phyloP scores from a whole-genome alignment of 2,113 vertebrate genomes.

The Eolophus roseicapilla region DNA sequence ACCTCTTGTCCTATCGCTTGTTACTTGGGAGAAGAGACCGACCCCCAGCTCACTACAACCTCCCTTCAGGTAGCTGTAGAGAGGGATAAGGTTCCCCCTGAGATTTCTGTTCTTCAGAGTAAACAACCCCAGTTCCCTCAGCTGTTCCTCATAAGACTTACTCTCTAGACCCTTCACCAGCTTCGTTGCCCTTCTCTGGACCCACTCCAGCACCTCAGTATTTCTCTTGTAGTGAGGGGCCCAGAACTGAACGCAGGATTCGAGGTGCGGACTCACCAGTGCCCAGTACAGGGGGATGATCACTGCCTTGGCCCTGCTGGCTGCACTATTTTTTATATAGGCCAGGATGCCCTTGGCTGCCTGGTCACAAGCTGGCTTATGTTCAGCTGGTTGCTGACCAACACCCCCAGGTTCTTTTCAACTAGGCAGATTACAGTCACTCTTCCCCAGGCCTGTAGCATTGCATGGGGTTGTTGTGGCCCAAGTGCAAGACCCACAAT shows the following conservation, averaged over 20 bases:
- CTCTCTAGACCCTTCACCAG: not conserved
- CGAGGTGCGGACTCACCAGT: not conserved
- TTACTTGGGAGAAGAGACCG: not conserved
- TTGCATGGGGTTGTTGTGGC: not conserved
- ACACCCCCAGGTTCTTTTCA: not conserved
- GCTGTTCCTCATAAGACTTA: not conserved
- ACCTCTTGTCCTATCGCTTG: not conserved
- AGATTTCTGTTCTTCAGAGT: not conserved
- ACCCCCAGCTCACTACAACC: not conserved
- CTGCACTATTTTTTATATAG: not conserved
- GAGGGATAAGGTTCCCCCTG: not conserved
- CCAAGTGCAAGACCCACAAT: not conserved
- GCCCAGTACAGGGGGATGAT: not conserved
- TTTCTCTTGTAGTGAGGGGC: not conserved
- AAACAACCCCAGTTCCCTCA: not conserved
- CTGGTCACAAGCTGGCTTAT: not conserved
- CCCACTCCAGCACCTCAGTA: not conserved
- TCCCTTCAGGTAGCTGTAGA: not conserved
- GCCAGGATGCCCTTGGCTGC: not conserved
- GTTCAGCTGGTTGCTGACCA: not conserved
- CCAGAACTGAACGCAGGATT: not conserved
- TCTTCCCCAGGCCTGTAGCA: not conserved
- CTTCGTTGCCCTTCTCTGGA: not conserved
- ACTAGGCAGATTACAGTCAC: not conserved
- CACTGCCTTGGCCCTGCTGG: not conserved